Conservation (phyloP, 2,888 invertebrate species). For the Oxystoma pomonae region DNA sequence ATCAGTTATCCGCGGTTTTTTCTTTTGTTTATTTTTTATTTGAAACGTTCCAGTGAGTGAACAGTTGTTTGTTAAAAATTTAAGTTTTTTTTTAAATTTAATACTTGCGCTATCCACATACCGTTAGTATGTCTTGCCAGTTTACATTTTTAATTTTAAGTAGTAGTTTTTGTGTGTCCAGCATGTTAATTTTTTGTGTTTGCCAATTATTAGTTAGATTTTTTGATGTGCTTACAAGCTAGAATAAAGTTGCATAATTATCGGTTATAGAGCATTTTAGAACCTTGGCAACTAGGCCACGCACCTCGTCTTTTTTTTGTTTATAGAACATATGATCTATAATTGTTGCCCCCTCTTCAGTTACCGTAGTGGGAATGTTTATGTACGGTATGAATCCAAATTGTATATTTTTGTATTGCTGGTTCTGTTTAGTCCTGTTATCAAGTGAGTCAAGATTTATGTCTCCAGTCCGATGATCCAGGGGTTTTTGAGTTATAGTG, state of each 20-base stretch:
- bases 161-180: background rate
- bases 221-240: background rate
- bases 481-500: no score
- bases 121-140: background rate
- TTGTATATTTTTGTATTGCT: background rate
- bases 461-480: background rate
- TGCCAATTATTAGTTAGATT: background rate
- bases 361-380: background rate
- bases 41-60: background rate
- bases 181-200: background rate
- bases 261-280: background rate
- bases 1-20: background rate
- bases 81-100: background rate
- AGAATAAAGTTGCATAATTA: background rate
- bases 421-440: background rate
- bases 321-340: background rate
- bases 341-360: background rate
- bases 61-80: background rate
- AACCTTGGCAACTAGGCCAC: background rate
- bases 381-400: background rate
- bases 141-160: background rate
- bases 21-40: background rate
- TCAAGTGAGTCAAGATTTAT: background rate
- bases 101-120: background rate
- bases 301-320: background rate